These are phyloP conservation scores for Macaria notata DNA, from an alignment of 2,888 invertebrate species.

Conservation along the genomic window DNA sequence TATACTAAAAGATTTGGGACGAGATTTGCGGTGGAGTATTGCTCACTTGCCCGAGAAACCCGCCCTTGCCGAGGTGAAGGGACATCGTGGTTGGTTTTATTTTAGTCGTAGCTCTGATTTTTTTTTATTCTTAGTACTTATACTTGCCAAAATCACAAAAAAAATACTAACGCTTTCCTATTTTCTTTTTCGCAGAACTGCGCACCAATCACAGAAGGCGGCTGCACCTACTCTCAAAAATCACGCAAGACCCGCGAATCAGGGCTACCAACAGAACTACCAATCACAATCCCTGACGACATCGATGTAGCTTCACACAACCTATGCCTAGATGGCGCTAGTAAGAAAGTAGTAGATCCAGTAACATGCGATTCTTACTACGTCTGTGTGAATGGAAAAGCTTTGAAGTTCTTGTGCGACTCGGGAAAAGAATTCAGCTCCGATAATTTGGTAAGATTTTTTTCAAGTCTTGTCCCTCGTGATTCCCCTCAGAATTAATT, in stretches of 20 bases:
- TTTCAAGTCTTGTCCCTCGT: too few species aligned
- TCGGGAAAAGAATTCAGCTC: constrained; percentile 21
- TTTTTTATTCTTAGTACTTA: too few species aligned
- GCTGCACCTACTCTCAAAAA: constrained; percentile 19
- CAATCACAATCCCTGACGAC: constrained; percentile 15
- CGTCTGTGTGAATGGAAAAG: constrained; percentile 21
- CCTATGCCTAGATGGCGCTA: constrained; percentile 22
- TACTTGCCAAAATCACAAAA: too few species aligned
- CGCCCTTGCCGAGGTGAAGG: too few species aligned
- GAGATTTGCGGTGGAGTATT: too few species aligned
- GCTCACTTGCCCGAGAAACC: too few species aligned
- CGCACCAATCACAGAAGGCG: constrained; percentile 24
- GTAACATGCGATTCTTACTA: constrained; percentile 21
- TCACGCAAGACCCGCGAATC: not conserved
- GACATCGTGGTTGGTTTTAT: too few species aligned
- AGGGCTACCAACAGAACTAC: constrained; percentile 1
- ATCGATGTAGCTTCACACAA: not conserved
- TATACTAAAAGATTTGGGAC: too few species aligned
- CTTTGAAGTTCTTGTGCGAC: constrained; percentile 22
- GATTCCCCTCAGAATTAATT: too few species aligned
- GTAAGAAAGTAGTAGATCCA: constrained; percentile 9
- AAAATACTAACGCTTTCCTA: too few species aligned
- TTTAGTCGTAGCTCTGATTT: too few species aligned
- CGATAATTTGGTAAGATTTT: constrained; percentile 21
- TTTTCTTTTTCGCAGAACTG: constrained; percentile 17